phyloP scores from a whole-genome alignment of 2,113 vertebrate genomes.

The Austrofundulus limnaeus region DNA sequence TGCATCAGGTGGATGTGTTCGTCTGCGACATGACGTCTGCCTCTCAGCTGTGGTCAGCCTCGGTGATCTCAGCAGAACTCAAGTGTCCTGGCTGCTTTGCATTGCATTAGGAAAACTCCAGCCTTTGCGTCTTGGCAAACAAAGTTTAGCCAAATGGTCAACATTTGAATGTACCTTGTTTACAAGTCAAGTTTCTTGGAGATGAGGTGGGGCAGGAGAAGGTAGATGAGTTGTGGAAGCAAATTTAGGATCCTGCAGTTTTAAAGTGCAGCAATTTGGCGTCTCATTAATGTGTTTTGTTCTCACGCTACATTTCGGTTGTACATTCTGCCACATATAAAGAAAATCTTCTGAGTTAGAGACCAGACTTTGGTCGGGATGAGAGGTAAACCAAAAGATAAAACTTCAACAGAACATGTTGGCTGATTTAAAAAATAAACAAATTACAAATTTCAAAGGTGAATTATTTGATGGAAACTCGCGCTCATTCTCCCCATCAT shows the following conservation, averaged over 20 bases:
- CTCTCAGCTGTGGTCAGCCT: not conserved
- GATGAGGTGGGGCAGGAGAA: slow-evolving; percentile 15
- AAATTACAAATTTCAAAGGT: too few relatives aligned
- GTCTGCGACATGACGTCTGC: not conserved
- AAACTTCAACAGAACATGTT: too few relatives aligned
- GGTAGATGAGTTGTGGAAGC: slow-evolving; percentile 5
- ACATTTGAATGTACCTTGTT: slow-evolving; percentile 72
- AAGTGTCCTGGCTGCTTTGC: slow-evolving; percentile 50
- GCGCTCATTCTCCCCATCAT: too few relatives aligned
- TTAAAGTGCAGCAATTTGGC: too few relatives aligned
- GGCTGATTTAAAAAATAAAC: too few relatives aligned
- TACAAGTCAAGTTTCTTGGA: slow-evolving; percentile 74
- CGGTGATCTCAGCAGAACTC: not conserved
- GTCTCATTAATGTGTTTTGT: not conserved
- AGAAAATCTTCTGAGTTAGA: too few relatives aligned
- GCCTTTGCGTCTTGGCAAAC: slow-evolving; percentile 42
- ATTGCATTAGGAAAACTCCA: slow-evolving; percentile 32
- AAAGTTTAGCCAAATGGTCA: slow-evolving; percentile 45
- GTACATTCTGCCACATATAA: too few relatives aligned
- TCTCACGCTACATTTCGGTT: not conserved
- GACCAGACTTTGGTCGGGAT: too few relatives aligned
- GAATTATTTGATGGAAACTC: too few relatives aligned
- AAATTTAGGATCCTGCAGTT: slow-evolving; percentile 24
- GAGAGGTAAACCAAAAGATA: too few relatives aligned
- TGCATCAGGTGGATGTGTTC: not conserved